A percentile compares a stretch with the other conserved stretches of the same genome.
phyloP scores from a whole-genome alignment of 2,888 invertebrate genomes.

The Luffia ferchaultella region DNA sequence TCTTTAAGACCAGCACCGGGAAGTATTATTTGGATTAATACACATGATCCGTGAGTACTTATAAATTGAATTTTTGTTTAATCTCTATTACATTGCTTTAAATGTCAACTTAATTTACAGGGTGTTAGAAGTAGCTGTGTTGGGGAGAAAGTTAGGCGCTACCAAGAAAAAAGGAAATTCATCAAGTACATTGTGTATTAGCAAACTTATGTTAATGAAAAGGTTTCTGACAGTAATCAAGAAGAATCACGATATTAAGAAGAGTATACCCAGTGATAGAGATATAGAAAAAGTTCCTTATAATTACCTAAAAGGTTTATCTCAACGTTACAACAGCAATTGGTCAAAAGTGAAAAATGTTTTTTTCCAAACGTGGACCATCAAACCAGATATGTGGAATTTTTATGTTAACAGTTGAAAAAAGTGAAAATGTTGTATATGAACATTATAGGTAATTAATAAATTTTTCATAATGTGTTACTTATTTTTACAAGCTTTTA shows the following conservation, averaged over 20 bases:
- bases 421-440: neutral
- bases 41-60: slow-evolving; percentile 28
- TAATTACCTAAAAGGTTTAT: slow-evolving; percentile 44
- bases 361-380: slow-evolving; percentile 65
- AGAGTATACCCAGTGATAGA: slow-evolving; percentile 19
- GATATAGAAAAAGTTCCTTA: slow-evolving; percentile 28
- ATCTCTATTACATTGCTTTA: no score
- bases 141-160: slow-evolving; percentile 80
- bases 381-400: slow-evolving; percentile 58
- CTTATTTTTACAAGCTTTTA: no score
- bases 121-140: slow-evolving; percentile 74
- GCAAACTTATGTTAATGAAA: slow-evolving; percentile 61
- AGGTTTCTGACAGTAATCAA: slow-evolving; percentile 47
- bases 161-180: slow-evolving; percentile 70
- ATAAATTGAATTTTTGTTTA: neutral
- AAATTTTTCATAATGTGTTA: neutral
- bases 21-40: slow-evolving; percentile 44
- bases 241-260: slow-evolving; percentile 23
- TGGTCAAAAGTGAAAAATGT: slow-evolving; percentile 51
- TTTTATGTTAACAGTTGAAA: slow-evolving; percentile 28
- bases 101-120: slow-evolving; percentile 51
- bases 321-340: slow-evolving; percentile 23
- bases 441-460: neutral
- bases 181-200: slow-evolving; percentile 52
- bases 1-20: slow-evolving; percentile 32